Evolutionary conservation across 2,113 vertebrate species (phyloP).

Genomic region (Hiodon alosoides): DNA sequence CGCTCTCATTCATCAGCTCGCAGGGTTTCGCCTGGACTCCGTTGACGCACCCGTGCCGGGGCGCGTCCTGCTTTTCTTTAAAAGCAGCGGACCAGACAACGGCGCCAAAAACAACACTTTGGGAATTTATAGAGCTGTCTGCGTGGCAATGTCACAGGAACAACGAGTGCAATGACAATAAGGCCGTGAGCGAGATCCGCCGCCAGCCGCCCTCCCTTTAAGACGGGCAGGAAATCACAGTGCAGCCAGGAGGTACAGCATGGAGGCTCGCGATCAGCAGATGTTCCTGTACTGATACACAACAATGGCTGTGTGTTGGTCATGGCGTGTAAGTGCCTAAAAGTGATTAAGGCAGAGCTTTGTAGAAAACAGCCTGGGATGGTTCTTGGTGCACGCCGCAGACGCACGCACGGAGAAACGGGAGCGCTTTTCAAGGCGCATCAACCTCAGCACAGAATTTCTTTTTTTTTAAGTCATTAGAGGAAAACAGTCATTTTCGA

Average conservation of each 20-base stretch:
- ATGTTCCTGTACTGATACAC: constrained; percentile 1
- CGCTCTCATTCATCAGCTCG: too few species aligned
- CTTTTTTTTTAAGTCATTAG: background rate
- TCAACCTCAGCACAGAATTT: background rate
- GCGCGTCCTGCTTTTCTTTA: background rate
- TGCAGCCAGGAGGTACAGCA: background rate
- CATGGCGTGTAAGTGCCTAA: background rate
- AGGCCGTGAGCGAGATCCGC: background rate
- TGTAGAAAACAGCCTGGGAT: background rate
- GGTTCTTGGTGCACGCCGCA: background rate
- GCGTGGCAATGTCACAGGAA: background rate
- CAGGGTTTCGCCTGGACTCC: too few species aligned
- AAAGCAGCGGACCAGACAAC: background rate
- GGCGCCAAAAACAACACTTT: background rate
- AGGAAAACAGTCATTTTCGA: too few species aligned
- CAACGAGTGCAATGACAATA: background rate
- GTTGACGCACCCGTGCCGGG: too few species aligned
- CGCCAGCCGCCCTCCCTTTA: background rate
- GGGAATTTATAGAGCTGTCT: background rate
- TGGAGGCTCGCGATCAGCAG: background rate
- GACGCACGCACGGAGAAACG: background rate
- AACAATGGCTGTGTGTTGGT: constrained; percentile 4
- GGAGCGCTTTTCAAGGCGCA: background rate
- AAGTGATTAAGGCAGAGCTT: constrained; percentile 3
- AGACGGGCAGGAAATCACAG: background rate